Evolutionary conservation across 2,888 invertebrate genomes (phyloP), one percentile per base, ranked within the genome.

Genomic region (Drosophila mimica): DNA sequence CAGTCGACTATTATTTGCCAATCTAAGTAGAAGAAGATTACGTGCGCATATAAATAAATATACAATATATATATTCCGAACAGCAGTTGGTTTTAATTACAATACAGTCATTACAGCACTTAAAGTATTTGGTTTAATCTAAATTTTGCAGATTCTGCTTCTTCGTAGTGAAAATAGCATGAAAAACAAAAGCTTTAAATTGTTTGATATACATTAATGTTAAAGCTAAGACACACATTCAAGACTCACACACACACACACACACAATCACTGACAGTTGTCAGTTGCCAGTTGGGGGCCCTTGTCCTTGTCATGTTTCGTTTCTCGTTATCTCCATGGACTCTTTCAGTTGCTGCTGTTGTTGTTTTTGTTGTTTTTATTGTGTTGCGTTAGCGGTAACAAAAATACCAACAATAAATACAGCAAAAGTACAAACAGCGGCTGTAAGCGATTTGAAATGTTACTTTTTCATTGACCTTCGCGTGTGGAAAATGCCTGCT

Each of bases 381-480:
- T 83, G 69, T 64, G 53, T 65, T 82, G 67, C 60, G 80, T 65
- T 64, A 48, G 76, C 68, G 68, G 64, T 64, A 75, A 75, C 70
- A 72, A 72, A 70, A 77, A 77, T 75, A 79, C 72, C 64, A 38
- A 56, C 36, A 28, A 56, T 46, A 46, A 46, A 25, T 69, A 56
- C 51, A 59, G 13, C 28, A 31, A 61, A 80, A 67, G 70, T 70
- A 78, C 80, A 70, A 40, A 62, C 53, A 74, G 56, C 56, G 38
- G 61, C 76, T 74, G 78, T 66, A 74, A 81, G 80, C 82, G 89
- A 74, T 82, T 77, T 79, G 73, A 75, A 84, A 64, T 68, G 89
- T 70, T 75, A 74, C 79, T 79, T 87, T 89, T 82, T 77, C 82
- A 87, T 67, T 89, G 85, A 89, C 85, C 85, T 85, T 85, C 85